Conservation (phyloP, 1,140 invertebrate genomes). For the Archivesica marissinica region DNA sequence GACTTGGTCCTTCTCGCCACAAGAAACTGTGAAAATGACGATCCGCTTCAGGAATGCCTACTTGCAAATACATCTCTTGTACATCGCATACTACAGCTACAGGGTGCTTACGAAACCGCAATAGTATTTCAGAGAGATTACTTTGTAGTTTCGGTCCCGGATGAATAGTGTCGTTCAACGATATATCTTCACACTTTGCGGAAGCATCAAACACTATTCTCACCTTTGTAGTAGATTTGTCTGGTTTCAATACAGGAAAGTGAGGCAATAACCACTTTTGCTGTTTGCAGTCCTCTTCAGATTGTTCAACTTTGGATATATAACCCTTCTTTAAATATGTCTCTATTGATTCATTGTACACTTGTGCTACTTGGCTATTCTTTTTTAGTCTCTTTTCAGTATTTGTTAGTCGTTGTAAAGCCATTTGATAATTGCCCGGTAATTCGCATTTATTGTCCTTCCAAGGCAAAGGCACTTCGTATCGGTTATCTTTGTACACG, state of each 20-base stretch:
- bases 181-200: constrained; percentile 50
- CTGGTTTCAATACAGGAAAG: constrained; percentile 55
- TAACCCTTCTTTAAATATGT: constrained; percentile 64
- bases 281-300: not conserved
- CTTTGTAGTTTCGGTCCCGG: constrained; percentile 82
- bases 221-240: constrained; percentile 60
- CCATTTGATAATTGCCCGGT: constrained; percentile 60
- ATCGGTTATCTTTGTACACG: constrained; percentile 10
- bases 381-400: constrained; percentile 52
- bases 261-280: constrained; percentile 65
- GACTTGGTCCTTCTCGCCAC: constrained; percentile 2
- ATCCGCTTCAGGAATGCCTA: constrained; percentile 17
- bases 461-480: constrained; percentile 64
- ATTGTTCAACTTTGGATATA: constrained; percentile 36
- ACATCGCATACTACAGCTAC: constrained; percentile 66
- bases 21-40: constrained; percentile 40
- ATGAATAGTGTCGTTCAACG: constrained; percentile 61
- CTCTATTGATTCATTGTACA: constrained; percentile 50
- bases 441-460: constrained; percentile 32
- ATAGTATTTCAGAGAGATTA: constrained; percentile 66
- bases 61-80: constrained; percentile 56
- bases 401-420: constrained; percentile 30
- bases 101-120: constrained; percentile 65
- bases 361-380: constrained; percentile 16
- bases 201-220: constrained; percentile 67